Evolutionary conservation across 2,888 invertebrate species (phyloP).

Genomic region (Orthonychiurus folsomi): DNA sequence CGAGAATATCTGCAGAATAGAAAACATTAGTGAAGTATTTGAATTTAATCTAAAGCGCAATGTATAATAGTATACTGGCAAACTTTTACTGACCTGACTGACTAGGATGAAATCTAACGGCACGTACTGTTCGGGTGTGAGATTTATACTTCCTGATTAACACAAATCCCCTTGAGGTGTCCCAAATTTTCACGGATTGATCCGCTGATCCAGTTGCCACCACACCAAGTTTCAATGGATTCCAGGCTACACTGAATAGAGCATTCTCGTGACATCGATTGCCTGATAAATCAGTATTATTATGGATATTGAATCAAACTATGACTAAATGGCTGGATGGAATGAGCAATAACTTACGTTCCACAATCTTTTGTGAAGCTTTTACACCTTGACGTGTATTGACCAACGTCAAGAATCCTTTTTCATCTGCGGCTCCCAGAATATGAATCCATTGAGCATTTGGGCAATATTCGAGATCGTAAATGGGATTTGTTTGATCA

Average conservation of each 20-base stretch:
- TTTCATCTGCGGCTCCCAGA: constrained; percentile 75
- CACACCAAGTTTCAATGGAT: constrained; percentile 58
- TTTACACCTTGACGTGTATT: constrained; percentile 41
- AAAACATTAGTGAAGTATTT: too few relatives aligned
- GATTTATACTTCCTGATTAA: constrained; percentile 44
- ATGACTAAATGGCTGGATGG: constrained; percentile 15
- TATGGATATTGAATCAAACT: constrained; percentile 15
- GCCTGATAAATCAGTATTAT: constrained; percentile 36
- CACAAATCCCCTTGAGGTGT: constrained; percentile 55
- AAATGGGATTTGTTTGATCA: constrained; percentile 56
- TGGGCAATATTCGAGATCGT: constrained; percentile 69
- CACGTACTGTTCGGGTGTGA: constrained; percentile 74
- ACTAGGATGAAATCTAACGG: constrained; percentile 61
- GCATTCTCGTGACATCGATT: constrained; percentile 66
- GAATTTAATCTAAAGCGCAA: too few relatives aligned
- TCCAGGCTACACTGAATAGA: constrained; percentile 82
- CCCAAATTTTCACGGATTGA: constrained; percentile 72
- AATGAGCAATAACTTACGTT: constrained; percentile 14
- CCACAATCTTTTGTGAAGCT: constrained; percentile 14
- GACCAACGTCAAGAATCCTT: constrained; percentile 59
- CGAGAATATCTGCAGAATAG: constrained; percentile 59
- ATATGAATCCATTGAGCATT: constrained; percentile 58
- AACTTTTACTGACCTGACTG: constrained; percentile 54
- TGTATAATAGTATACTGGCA: too few relatives aligned
- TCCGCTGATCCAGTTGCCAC: constrained; percentile 79